Percentiles rank a stretch among this genome's conserved stretches.
Evolutionary conservation across 2,797 vertebrate genomes (phyloP).

Genomic region (Schizopygopsis pylzovi): DNA sequence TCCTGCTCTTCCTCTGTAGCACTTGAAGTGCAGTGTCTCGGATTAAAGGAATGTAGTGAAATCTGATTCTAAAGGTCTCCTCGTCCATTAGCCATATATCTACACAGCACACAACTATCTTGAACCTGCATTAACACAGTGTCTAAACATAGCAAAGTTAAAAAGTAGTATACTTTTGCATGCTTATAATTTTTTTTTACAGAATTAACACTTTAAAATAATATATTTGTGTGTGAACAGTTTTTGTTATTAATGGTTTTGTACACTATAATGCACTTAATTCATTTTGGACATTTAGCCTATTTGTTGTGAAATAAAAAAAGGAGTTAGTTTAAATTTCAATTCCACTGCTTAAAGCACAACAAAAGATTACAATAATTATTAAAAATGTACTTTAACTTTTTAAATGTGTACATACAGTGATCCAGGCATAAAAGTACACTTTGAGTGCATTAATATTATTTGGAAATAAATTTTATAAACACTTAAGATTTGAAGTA

Average conservation of each 20-base stretch:
- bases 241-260: background rate
- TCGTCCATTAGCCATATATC: background rate
- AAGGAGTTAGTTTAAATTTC: too few relatives aligned
- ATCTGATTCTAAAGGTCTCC: slow-evolving; percentile 42
- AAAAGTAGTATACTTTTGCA: background rate
- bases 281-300: background rate
- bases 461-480: too few relatives aligned
- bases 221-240: background rate
- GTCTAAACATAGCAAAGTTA: slow-evolving; percentile 22
- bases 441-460: too few relatives aligned
- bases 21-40: background rate
- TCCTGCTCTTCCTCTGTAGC: background rate
- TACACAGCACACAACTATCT: background rate
- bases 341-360: too few relatives aligned
- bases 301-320: background rate
- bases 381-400: too few relatives aligned
- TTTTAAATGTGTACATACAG: too few relatives aligned
- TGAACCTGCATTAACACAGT: slow-evolving; percentile 5
- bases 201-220: background rate
- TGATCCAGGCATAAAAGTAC: too few relatives aligned
- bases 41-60: slow-evolving; percentile 38
- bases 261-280: background rate
- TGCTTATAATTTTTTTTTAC: background rate
- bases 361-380: too few relatives aligned
- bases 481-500: background rate